Evolutionary conservation across 2,888 invertebrate species (phyloP).

Genomic region (Brachynemurus nebulosus): DNA sequence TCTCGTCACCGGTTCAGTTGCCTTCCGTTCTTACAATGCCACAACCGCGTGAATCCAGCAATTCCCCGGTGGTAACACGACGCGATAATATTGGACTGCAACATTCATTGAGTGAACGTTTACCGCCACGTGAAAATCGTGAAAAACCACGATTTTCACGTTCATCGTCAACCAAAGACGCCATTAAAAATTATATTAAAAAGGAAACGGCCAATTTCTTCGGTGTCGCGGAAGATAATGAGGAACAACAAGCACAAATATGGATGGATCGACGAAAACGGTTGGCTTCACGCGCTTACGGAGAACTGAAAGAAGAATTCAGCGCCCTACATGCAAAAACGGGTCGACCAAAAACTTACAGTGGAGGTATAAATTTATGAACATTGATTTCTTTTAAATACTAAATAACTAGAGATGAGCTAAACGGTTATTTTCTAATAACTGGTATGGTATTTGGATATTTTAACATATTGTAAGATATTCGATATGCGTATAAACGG

Average conservation of each 20-base stretch:
- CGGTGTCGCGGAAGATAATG: conserved; percentile 66
- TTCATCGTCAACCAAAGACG: conserved; percentile 32
- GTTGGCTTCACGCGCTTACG: conserved; percentile 55
- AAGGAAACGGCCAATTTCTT: conserved; percentile 74
- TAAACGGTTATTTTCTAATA: too few relatives aligned
- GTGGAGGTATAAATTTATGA: conserved; percentile 1
- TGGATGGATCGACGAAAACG: conserved; percentile 71
- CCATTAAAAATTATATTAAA: conserved; percentile 50
- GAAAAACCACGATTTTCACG: conserved; percentile 29
- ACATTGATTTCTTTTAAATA: not conserved
- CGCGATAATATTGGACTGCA: too few relatives aligned
- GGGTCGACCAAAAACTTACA: conserved; percentile 6
- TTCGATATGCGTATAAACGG: too few relatives aligned
- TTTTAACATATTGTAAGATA: too few relatives aligned
- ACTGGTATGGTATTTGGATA: too few relatives aligned
- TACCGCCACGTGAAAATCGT: too few relatives aligned
- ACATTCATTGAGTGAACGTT: too few relatives aligned
- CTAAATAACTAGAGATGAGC: too few relatives aligned
- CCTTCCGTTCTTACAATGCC: too few relatives aligned
- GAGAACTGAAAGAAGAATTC: conserved; percentile 37
- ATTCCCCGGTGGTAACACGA: too few relatives aligned
- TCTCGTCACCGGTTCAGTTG: too few relatives aligned
- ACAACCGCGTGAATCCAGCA: too few relatives aligned
- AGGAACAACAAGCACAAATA: conserved; percentile 54
- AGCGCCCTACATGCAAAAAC: conserved; percentile 21